A percentile compares a stretch with the other conserved stretches of the same genome.
These are phyloP conservation scores for Anagrus nilaparvatae DNA, from an alignment of 1,140 invertebrate species.

Conservation along the genomic window DNA sequence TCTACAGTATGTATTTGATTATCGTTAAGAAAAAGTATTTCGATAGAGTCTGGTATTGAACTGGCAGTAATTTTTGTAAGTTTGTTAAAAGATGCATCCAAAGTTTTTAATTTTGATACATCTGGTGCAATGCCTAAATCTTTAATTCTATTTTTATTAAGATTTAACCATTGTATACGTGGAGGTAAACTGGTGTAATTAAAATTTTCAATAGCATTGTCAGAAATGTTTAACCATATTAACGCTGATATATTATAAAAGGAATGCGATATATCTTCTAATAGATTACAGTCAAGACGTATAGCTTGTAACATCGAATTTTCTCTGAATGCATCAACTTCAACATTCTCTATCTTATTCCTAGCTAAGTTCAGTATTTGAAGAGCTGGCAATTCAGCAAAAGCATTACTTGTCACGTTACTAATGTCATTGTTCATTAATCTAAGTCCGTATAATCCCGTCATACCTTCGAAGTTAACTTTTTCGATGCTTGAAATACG, in stretches of 20 bases:
- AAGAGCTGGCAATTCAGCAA: constrained; percentile 58
- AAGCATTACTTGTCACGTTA: constrained; percentile 61
- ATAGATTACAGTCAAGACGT: constrained; percentile 65
- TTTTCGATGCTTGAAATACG: constrained; percentile 63
- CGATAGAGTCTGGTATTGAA: constrained; percentile 67
- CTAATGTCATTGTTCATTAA: constrained; percentile 73
- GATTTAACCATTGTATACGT: constrained; percentile 69
- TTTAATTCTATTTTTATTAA: constrained; percentile 70
- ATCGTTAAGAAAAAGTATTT: constrained; percentile 72
- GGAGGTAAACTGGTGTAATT: constrained; percentile 70
- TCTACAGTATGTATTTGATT: constrained; percentile 67
- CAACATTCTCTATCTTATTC: constrained; percentile 67
- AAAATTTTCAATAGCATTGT: constrained; percentile 71
- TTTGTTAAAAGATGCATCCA: constrained; percentile 73
- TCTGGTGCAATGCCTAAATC: constrained; percentile 50
- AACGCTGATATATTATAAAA: constrained; percentile 64
- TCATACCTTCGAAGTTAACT: constrained; percentile 71
- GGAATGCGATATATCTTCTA: constrained; percentile 65
- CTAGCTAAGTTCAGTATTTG: constrained; percentile 73
- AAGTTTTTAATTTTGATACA: constrained; percentile 50
- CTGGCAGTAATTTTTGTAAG: constrained; percentile 56
- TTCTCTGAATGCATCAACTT: constrained; percentile 62
- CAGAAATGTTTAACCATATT: constrained; percentile 74
- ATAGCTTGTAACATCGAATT: constrained; percentile 70
- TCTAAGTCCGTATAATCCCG: constrained; percentile 62